Evolutionary conservation across 2,888 invertebrate species (phyloP), one percentile per base, ranked within the genome.

Genomic region (Cephalotes varians): DNA sequence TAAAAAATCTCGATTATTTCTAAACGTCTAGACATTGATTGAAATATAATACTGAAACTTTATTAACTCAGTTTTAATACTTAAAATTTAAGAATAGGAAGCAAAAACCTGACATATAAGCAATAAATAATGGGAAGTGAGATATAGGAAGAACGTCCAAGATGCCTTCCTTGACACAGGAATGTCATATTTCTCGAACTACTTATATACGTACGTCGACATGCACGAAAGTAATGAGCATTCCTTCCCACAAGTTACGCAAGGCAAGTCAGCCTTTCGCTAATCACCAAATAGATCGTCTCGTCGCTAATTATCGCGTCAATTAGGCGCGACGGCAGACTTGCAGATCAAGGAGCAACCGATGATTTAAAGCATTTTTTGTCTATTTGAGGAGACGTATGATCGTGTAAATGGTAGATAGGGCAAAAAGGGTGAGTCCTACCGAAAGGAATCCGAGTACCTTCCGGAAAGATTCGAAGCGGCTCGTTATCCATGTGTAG

Each of bases 401-500:
- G 37, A 47, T 7, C 18, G 5, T 28, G 54, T 40, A 60, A 12
- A 28, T 40, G 10, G 62, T 3, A 37, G 31, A 51, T 34, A 51
- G 49, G 2, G 12, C 15, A 37, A 76, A 5, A 28, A 76, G 67
- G 9, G 34, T 37, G 37, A 49, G 25, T 3, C 3, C 31, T n/a
- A 7, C 12, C 25, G 40, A 28, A 44, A 51, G 37, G 62, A 83
- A 74, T 2, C 49, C 6, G 60, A 76, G 64, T 10, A 60, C 25
- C n/a, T 64, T 62, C 86, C 76, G 85, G 86, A 88, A 87, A 91
- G 85, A 90, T 85, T 84, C 74, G 90, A 90, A 91, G 88, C 87
- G 87, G 89, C 92, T 93, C 93, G 92, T 93, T 93, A 93, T 93
- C 91, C 90, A 84, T 88, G 85, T 90, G 92, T 91, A 90, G 88